Conservation (phyloP, 2,113 vertebrate genomes). For the Varanus salvator region DNA sequence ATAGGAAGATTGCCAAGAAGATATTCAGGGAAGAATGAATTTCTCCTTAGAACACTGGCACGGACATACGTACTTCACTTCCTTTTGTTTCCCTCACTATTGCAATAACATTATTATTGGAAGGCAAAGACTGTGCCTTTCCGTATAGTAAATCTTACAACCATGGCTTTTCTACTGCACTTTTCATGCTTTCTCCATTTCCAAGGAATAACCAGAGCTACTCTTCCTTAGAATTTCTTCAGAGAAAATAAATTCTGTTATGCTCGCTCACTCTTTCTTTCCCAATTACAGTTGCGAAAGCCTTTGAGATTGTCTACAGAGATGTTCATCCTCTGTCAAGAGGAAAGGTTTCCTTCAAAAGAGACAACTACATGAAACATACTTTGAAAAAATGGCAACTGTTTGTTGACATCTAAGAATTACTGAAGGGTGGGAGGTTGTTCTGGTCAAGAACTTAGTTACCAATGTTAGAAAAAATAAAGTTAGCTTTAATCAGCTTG, state of each 20-base stretch:
- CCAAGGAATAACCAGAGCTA: neutral
- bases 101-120: neutral
- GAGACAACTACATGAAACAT: neutral
- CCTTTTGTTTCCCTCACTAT: neutral
- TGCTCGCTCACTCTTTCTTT: neutral
- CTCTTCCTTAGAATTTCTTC: neutral
- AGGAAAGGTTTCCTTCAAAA: neutral
- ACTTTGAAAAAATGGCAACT: neutral
- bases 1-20: constrained; percentile 13
- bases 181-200: neutral
- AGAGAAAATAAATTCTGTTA: neutral
- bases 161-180: accelerated
- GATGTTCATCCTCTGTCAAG: neutral
- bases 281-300: neutral
- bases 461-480: neutral
- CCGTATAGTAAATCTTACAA: neutral
- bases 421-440: neutral
- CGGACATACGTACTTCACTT: constrained; percentile 12
- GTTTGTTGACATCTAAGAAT: neutral
- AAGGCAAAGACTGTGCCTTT: neutral
- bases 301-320: neutral
- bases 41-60: neutral
- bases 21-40: neutral
- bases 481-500: neutral
- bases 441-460: neutral